These are phyloP conservation scores for Catostomus latipinnis DNA, from an alignment of 2,797 vertebrate species.

Conservation along the genomic window DNA sequence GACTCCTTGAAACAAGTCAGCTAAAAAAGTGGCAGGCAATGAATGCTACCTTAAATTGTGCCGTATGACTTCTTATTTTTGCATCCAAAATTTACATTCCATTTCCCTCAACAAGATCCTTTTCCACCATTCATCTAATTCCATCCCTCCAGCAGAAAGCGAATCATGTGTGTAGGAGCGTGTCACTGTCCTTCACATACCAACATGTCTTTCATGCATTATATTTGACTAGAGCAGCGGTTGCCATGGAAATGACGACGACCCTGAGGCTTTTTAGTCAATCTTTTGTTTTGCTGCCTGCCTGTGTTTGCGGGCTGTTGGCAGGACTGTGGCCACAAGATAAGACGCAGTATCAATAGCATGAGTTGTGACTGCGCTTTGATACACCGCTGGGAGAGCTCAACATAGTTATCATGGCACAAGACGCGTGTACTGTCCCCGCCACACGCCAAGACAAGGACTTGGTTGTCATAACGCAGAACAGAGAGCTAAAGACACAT, in stretches of 20 bases:
- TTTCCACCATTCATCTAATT: background rate
- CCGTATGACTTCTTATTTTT: too few relatives aligned
- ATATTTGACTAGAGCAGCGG: conserved; percentile 36
- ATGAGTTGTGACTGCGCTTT: conserved; percentile 28
- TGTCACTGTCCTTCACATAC: conserved; percentile 46
- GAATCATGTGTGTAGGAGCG: conserved; percentile 11
- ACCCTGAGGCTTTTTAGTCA: conserved; percentile 31
- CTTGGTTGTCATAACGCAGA: conserved; percentile 2
- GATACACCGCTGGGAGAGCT: conserved; percentile 23
- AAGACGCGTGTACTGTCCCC: background rate
- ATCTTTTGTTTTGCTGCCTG: conserved; percentile 35
- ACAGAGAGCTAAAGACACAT: conserved; percentile 29
- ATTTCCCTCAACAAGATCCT: too few relatives aligned
- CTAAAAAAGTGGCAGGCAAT: too few relatives aligned
- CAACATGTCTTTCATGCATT: conserved; percentile 32
- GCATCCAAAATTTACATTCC: too few relatives aligned
- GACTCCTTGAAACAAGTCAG: too few relatives aligned
- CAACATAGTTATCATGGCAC: conserved; percentile 23
- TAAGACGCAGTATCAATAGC: conserved; percentile 35
- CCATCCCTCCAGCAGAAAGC: background rate
- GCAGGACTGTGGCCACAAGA: conserved; percentile 34
- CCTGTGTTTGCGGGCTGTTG: conserved; percentile 19
- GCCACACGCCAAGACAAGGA: conserved; percentile 3
- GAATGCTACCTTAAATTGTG: too few relatives aligned
- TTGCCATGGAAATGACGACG: conserved; percentile 54